Base-by-base conservation (phyloP, 2,797 vertebrate genomes). In the Malacoctenus gilli region DNA sequence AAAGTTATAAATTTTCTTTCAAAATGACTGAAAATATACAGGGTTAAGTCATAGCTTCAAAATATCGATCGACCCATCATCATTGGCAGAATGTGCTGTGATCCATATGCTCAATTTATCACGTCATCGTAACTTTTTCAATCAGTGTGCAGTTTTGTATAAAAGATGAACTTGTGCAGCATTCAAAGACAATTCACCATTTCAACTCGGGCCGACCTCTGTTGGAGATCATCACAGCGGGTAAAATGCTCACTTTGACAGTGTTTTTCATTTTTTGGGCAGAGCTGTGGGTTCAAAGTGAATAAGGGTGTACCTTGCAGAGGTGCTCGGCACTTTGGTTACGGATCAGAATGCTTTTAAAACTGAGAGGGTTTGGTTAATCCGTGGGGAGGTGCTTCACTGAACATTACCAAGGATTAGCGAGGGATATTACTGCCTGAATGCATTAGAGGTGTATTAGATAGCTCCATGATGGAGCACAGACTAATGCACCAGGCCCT, bases 401-500 rank as follows among this genome's bases (percentile, higher is more conserved):
- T 9, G 30, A 78, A 88, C 84, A 90, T 90, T 83, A 86, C 69
- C 68, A 81, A 61, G 85, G 88, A 91, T 91, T 90, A 91, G 59
- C 68, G 75, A 61, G 60, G 56, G 75, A 84, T 85, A 87, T 88
- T 87, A 77, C 77, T 79, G 83, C 73, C 85, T 65, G 77, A 82
- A 85, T 85, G 87, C 87, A 89, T 91, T 90, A 90, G 80, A 80
- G 58, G 74, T 88, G 78, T 89, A 86, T 89, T 89, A 85, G 84
- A 89, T 85, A 64, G 85, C 71, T 83, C 55, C 36, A 61, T 74
- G 77, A 81, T 86, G 74, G 74, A 83, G 72, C 73, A 66, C 68
- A 74, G 77, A 77, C 81, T 83, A 90, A 89, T 89, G 87, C 73
- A 86, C 73, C 83, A 81, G 72, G 30, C 74, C 74, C 77, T 80